These are phyloP conservation scores for Caenorhabditis plicata DNA, from an alignment of 2,888 invertebrate genomes.

Conservation along the genomic window DNA sequence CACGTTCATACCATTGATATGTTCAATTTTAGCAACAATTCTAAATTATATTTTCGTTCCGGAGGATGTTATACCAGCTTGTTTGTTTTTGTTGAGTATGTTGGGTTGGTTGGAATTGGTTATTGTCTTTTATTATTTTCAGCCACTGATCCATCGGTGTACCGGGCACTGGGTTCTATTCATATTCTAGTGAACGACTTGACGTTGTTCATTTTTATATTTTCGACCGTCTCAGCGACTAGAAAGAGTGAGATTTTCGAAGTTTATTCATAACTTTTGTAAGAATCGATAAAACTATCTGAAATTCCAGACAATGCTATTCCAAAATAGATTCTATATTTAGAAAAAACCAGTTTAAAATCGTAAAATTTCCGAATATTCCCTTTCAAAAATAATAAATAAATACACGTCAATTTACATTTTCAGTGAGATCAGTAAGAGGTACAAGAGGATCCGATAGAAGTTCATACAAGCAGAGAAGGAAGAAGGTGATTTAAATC, in stretches of 20 bases:
- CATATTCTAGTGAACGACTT: constrained; percentile 10
- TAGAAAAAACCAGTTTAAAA: no score
- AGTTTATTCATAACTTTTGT: no score
- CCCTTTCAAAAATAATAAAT: no score
- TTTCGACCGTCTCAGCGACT: constrained; percentile 9
- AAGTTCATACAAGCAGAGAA: no score
- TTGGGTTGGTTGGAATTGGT: constrained; percentile 1
- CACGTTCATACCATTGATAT: constrained; percentile 14
- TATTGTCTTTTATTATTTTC: constrained; percentile 9
- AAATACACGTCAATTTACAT: no score
- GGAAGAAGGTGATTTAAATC: no score
- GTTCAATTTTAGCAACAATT: constrained; percentile 7
- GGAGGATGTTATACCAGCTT: constrained; percentile 26
- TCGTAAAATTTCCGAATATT: no score
- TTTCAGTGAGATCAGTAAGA: no score
- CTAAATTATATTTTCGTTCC: constrained; percentile 14
- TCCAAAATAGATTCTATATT: no score
- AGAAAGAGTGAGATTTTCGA: constrained; percentile 25
- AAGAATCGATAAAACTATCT: no score
- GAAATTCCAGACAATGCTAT: no score
- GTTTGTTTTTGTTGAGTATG: constrained; percentile 26
- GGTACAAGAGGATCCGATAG: no score
- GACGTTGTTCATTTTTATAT: constrained; percentile 16
- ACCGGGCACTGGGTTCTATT: constrained; percentile 13
- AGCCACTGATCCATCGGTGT: constrained; percentile 20